Base-by-base conservation (phyloP, 37 sponge, comb jelly and placozoan species). In the Geodia barretti region DNA sequence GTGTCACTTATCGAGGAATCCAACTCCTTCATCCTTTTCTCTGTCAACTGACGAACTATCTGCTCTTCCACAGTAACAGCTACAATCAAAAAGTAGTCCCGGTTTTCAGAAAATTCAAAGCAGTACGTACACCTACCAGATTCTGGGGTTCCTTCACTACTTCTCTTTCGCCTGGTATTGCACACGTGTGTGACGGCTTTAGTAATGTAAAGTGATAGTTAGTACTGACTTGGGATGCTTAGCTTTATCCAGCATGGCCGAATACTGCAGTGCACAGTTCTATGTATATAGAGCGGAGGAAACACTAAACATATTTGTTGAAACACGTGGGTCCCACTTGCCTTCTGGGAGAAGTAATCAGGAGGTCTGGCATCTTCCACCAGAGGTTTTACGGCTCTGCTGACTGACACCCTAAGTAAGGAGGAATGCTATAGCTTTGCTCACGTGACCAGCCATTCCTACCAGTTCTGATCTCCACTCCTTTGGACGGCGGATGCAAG, bases 391-490 rank as follows among this genome's bases (percentile, higher is more conserved):
- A 90, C 76, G 3, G 95, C 88, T 62, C 95, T 79, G 40, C 88
- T 90, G 5, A 94, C 92, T 17, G 95, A 94, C 21, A 94, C 92
- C 95, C 95, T 94, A 64, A 3, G 68, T 32, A 34, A 42, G 37
- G 14, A 68, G 28, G 37, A 17, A 47, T 14, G 54, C 7, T 47
- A 7, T 17, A 17, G 7, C 54, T 14, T 47, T 47, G 7, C 54
- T 47, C 54, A 47, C 54, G 14, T 47, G 14, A 7, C 7, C 54
- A 47, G 14, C 54, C 7, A 17, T 21, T 23, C 75, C 31, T 47
- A 90, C 97, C 97, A 96, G 64, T 93, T 96, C 60, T 90, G 88
- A 41, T 96, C 97, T 47, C 97, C 97, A 62, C 91, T 96, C 37
- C 83, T 81, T 69, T 91, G 88, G 62, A 96, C 94, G 47, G 97